A percentile compares a stretch with the other conserved stretches of the same genome.
phyloP scores from a whole-genome alignment of 2,113 vertebrate genomes.

The Centropus unirufus region DNA sequence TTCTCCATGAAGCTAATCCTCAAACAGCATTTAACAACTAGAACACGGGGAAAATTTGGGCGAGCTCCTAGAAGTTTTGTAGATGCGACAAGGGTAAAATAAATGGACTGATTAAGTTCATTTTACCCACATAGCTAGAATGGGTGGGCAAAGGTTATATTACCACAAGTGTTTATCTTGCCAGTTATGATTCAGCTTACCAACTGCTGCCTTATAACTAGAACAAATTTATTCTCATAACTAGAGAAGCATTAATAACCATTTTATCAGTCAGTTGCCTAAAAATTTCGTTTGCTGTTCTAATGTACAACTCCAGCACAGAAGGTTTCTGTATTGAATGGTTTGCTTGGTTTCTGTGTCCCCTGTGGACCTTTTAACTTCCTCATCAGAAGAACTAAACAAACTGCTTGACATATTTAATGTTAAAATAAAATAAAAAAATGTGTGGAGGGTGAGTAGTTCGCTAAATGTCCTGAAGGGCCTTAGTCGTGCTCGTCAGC shows the following conservation, averaged over 20 bases:
- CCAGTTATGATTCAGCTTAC: slow-evolving; percentile 11
- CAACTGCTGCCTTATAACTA: not conserved
- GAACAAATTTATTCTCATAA: slow-evolving; percentile 23
- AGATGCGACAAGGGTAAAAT: not conserved
- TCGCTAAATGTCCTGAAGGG: not conserved
- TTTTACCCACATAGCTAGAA: not conserved
- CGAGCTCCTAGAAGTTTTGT: not conserved
- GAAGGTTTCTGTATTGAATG: not conserved
- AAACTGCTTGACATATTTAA: not conserved
- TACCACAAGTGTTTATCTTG: slow-evolving; percentile 16
- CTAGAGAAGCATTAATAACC: not conserved
- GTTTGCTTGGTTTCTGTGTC: not conserved
- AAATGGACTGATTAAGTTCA: not conserved
- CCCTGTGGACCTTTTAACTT: not conserved
- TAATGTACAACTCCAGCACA: not conserved
- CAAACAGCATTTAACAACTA: not conserved
- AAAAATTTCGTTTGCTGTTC: not conserved
- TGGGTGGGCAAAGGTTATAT: slow-evolving; percentile 17
- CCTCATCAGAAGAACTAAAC: not conserved
- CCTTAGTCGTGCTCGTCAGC: rapidly evolving
- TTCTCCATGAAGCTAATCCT: not conserved
- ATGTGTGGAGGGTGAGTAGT: not conserved
- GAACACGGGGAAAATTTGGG: not conserved
- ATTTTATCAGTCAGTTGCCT: not conserved
- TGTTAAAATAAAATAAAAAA: not conserved